These are phyloP conservation scores for Anneissia japonica DNA, from an alignment of 35 echinoderm and acorn worm genomes.

Conservation along the genomic window DNA sequence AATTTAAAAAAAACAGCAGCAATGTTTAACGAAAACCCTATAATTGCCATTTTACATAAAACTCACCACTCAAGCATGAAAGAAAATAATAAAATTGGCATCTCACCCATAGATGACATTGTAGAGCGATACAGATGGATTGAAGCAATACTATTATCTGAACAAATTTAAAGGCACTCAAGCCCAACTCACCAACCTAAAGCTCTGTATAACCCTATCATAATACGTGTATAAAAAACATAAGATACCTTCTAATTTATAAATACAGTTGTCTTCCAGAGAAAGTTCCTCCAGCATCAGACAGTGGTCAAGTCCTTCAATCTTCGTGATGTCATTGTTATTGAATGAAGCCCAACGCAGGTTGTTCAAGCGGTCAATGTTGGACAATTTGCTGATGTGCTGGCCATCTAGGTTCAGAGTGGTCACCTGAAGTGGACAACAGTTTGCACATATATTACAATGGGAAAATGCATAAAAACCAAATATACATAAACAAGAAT, in stretches of 20 bases:
- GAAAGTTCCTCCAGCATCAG: slow-evolving; percentile 79
- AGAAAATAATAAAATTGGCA: too few species aligned
- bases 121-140: too few species aligned
- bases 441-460: too few species aligned
- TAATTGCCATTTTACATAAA: too few species aligned
- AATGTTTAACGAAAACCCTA: too few species aligned
- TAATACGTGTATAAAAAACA: too few species aligned
- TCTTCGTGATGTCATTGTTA: slow-evolving; percentile 96
- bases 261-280: slow-evolving; percentile 92
- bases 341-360: slow-evolving; percentile 87
- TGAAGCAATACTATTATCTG: neutral
- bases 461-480: too few species aligned
- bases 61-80: too few species aligned
- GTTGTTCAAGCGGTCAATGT: slow-evolving; percentile 82
- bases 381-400: slow-evolving; percentile 95
- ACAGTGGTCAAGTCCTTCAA: slow-evolving; percentile 89
- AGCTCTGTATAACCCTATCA: neutral
- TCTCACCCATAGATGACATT: neutral
- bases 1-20: too few species aligned
- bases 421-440: slow-evolving; percentile 52
- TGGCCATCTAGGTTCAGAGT: slow-evolving; percentile 86
- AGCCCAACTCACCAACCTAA: neutral
- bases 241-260: slow-evolving; percentile 77
- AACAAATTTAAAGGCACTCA: too few species aligned
- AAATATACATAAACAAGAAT: too few species aligned